These are phyloP conservation scores for Periparus ater DNA, from an alignment of 2,797 vertebrate species.

Conservation along the genomic window DNA sequence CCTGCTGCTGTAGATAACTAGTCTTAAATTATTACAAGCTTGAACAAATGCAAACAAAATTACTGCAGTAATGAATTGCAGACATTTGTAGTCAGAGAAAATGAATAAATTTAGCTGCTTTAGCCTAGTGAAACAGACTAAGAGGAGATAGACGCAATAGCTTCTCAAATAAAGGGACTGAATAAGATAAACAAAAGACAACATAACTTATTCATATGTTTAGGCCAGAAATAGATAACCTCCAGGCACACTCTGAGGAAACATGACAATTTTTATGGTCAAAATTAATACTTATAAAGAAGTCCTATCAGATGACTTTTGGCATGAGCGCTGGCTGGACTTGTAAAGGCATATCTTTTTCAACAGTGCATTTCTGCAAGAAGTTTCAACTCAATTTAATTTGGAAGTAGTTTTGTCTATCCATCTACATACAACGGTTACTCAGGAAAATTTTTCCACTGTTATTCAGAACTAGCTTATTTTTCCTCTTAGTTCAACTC, in stretches of 20 bases:
- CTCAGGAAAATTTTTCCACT: neutral
- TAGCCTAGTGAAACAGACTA: neutral
- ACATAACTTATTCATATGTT: neutral
- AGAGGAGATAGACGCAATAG: neutral
- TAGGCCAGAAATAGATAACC: neutral
- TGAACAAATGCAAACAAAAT: neutral
- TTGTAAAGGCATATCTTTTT: neutral
- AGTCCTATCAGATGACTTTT: neutral
- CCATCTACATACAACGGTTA: neutral
- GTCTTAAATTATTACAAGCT: neutral
- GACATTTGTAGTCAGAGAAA: neutral
- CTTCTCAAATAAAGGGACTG: neutral
- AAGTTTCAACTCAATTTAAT: neutral
- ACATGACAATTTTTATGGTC: neutral
- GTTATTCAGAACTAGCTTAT: neutral
- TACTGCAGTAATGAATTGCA: neutral
- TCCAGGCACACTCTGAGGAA: neutral
- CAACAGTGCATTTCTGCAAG: neutral
- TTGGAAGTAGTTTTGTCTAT: neutral
- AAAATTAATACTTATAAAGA: neutral
- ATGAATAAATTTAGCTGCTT: neutral
- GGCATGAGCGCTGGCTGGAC: neutral
- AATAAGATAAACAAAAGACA: neutral
- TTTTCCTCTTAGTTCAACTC: neutral
- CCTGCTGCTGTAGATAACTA: neutral